These are phyloP conservation scores for Ctenopoma kingsleyae DNA, from an alignment of 2,797 vertebrate genomes.

Conservation along the genomic window DNA sequence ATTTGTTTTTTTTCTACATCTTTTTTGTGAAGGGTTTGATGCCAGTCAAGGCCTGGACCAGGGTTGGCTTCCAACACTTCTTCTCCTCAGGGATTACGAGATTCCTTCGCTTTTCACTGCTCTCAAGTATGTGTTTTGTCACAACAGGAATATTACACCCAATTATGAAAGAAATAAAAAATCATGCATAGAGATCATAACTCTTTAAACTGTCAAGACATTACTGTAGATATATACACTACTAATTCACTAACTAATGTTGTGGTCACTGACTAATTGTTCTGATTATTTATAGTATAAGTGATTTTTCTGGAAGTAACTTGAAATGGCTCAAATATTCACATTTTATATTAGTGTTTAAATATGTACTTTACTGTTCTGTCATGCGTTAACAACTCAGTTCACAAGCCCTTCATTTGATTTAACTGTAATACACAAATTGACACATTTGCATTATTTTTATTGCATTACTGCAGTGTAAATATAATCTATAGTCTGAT, in stretches of 20 bases:
- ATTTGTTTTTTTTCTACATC: background rate
- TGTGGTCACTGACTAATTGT: no score
- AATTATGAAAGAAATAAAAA: background rate
- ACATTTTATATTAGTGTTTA: no score
- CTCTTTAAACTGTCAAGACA: background rate
- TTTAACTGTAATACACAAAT: background rate
- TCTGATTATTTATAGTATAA: no score
- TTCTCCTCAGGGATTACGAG: slow-evolving; percentile 93
- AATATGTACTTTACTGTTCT: no score
- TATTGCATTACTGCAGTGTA: background rate
- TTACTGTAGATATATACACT: no score
- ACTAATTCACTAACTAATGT: no score
- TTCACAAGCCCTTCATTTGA: background rate
- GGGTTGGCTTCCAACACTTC: slow-evolving; percentile 94
- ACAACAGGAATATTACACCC: background rate
- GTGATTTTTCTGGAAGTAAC: no score
- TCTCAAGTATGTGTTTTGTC: slow-evolving; percentile 79
- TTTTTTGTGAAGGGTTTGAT: slow-evolving; percentile 88
- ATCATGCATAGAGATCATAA: no score
- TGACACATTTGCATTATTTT: background rate
- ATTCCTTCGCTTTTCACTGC: slow-evolving; percentile 92
- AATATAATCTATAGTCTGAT: background rate
- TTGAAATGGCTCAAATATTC: no score
- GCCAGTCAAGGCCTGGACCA: slow-evolving; percentile 90
- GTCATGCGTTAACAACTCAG: background rate